Evolutionary conservation across 2,113 vertebrate genomes (phyloP).

Genomic region (Crypturellus undulatus): DNA sequence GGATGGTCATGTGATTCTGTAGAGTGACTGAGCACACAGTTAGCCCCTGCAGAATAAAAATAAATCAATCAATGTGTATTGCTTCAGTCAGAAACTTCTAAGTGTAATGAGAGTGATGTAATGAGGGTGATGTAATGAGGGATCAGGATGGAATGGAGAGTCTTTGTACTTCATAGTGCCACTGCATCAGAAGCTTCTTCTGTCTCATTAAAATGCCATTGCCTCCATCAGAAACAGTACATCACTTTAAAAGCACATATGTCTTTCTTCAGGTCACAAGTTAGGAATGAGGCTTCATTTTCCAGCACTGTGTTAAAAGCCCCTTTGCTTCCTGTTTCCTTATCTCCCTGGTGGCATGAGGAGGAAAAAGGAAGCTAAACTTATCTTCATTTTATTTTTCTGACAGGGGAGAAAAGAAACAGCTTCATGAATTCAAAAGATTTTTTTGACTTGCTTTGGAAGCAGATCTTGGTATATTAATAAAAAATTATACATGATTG

Average conservation of each 20-base stretch:
- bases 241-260: too few species aligned
- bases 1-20: too few species aligned
- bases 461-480: slow-evolving; percentile 11
- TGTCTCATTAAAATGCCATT: neutral
- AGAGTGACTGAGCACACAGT: neutral
- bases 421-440: neutral
- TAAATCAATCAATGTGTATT: neutral
- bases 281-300: too few species aligned
- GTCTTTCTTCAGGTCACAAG: too few species aligned
- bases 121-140: neutral
- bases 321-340: neutral
- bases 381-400: slow-evolving; percentile 1
- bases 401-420: neutral
- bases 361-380: neutral
- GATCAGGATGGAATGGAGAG: neutral
- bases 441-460: slow-evolving; percentile 31
- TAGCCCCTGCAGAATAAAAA: neutral
- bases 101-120: neutral
- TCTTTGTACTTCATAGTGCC: too few species aligned
- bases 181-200: neutral
- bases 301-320: too few species aligned
- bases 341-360: neutral
- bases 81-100: neutral
- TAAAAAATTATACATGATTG: neutral
- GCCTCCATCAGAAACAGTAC: neutral